Conservation (phyloP, 2,113 vertebrate genomes). For the Aspidoscelis tigris region DNA sequence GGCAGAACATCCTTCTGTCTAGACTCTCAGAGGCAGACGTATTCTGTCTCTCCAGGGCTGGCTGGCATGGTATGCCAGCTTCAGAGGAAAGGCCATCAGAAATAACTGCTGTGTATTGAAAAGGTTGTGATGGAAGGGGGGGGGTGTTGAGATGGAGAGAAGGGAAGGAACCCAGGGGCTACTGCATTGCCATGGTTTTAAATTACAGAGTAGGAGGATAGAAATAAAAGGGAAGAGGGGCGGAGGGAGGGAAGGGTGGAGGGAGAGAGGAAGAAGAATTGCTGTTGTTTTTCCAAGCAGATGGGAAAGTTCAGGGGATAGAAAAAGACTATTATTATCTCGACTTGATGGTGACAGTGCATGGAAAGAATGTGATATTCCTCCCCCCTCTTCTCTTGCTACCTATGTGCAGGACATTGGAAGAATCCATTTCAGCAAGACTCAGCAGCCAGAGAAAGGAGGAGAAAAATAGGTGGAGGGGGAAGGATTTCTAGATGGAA, state of each 20-base stretch:
- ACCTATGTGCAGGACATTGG: slow-evolving; percentile 74
- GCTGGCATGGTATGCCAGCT: not conserved
- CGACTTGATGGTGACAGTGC: slow-evolving; percentile 72
- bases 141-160: not conserved
- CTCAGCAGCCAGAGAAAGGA: not conserved
- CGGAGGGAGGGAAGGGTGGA: fast-evolving
- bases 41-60: not conserved
- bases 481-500: not conserved
- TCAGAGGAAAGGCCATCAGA: not conserved
- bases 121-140: not conserved
- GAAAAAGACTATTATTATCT: slow-evolving; percentile 72
- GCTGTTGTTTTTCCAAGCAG: slow-evolving; percentile 74
- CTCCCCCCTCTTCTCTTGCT: slow-evolving; percentile 69
- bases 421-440: slow-evolving; percentile 58
- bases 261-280: not conserved
- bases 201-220: slow-evolving; percentile 15
- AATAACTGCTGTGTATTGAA: slow-evolving; percentile 8
- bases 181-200: slow-evolving; percentile 27
- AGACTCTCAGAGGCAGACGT: not conserved
- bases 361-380: slow-evolving; percentile 84
- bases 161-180: slow-evolving; percentile 1
- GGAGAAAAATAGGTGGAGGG: not conserved
- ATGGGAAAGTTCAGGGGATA: slow-evolving; percentile 73
- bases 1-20: not conserved
- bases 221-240: not conserved